Percentiles rank a stretch among this genome's conserved stretches.
These are phyloP conservation scores for Ispidina lecontei DNA, from an alignment of 2,797 vertebrate species.

Conservation along the genomic window DNA sequence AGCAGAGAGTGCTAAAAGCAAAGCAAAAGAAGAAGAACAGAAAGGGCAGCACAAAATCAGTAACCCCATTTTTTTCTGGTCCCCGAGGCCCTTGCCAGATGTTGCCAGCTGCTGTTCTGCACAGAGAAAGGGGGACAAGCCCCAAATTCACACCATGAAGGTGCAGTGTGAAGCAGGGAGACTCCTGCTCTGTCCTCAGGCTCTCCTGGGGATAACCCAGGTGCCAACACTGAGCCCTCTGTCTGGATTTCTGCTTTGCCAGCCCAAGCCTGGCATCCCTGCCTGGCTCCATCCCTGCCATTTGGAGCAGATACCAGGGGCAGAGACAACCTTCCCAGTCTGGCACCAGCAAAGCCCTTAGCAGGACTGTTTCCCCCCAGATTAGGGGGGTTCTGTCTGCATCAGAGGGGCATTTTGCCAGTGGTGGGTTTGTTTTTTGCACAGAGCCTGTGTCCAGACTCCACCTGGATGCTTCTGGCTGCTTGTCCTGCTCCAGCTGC, in stretches of 20 bases:
- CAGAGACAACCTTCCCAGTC: background rate
- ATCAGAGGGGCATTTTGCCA: background rate
- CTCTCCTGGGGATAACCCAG: background rate
- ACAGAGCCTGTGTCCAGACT: background rate
- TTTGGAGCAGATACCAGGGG: background rate
- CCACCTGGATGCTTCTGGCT: background rate
- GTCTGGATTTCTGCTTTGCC: background rate
- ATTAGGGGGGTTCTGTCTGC: background rate
- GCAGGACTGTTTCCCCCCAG: too few species aligned
- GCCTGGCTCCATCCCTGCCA: background rate
- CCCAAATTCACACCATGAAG: background rate
- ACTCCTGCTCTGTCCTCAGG: background rate
- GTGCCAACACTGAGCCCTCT: constrained; percentile 6
- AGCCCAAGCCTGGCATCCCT: background rate
- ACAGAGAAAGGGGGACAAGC: too few species aligned
- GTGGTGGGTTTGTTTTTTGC: background rate
- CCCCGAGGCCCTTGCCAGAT: background rate
- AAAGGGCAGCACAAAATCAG: background rate
- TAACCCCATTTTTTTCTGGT: background rate
- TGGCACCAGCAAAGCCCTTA: background rate
- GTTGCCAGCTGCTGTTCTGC: constrained; percentile 19
- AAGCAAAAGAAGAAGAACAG: background rate
- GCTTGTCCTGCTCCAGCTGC: background rate
- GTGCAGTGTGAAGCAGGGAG: background rate
- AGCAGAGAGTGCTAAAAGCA: background rate